Evolutionary conservation across 1,140 invertebrate genomes (phyloP), one percentile per base, ranked within the genome.

Genomic region (Lycorma delicatula): DNA sequence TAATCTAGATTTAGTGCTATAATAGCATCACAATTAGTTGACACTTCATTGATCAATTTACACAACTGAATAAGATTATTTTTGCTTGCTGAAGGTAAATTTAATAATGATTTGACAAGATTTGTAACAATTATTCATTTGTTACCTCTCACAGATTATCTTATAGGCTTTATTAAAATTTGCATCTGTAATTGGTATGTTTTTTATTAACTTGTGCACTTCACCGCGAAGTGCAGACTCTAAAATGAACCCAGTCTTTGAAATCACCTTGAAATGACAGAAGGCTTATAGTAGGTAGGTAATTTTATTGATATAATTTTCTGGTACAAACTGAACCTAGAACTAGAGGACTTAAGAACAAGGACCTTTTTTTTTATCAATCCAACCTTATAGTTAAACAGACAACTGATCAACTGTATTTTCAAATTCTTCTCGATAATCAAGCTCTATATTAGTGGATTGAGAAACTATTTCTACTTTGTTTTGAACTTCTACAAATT

Each of bases 101-200:
- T 26, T n/a, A 60, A 64, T 0, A 61, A 12, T 1, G 29, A 41
- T 41, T 41, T 41, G 36, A 41, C 29, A 18, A 55, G 56, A 54
- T 61, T 61, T 4, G 23, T 38, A 13, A 57, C 59, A 2, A 59
- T 27, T 50, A 47, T 56, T 12, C 27, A 51, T 22, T 50, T 25
- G 47, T 62, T 60, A n/a, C 60, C 52, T 54, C 38, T 53, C 38
- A 16, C 59, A 7, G 13, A 59, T 55, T 27, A 7, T 38, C 18
- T 6, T 34, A 38, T 56, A 49, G 25, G 58, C 58, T 25, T 54
- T 12, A 1, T 44, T 20, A 9, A 60, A 31, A 18, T 60, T 48
- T 5, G 3, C 12, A 6, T 20, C 28, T 2, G 11, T n/a, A 2
- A 56, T 28, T 25, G 22, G n/a, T 26, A 41, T 41, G 20, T 41